Base-by-base conservation (phyloP, 2,888 invertebrate genomes). In the Geotrupes spiniger region DNA sequence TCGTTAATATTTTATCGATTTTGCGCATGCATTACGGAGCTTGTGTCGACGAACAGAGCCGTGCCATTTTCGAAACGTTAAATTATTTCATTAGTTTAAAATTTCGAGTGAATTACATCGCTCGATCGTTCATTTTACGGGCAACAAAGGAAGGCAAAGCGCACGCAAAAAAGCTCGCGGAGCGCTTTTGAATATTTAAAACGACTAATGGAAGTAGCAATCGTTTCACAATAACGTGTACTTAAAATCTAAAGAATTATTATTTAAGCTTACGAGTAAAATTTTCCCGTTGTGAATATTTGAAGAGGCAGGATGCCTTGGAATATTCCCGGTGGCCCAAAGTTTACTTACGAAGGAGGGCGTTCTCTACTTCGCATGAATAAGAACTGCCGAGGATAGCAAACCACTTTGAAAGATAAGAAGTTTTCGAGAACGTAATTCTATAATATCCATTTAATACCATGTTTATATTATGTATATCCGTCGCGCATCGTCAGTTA, bases 231-330 rank as follows among this genome's bases (percentile, higher is more conserved):
- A 33, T 8, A 33, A 33, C 33, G 33, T 33, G 33, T 33, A 33
- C 33, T 33, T 33, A 33, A 33, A 33, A 12, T 33, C 12, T 44
- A 60, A 56, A 57, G 51, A 61, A 60, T 59, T 58, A 59, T 58
- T 60, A 64, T 60, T 63, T 62, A 60, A 57, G 52, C 33, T 12
- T 15, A 15, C 29, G 15, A 33, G 33, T 8, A 33, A 33, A 33
- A 33, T 33, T 33, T 33, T 12, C 33, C 33, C 14, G 9, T 10
- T 58, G 56, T 64, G 61, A 66, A 65, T 64, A 64, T 62, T 65
- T 64, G 52, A 63, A 53, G 49, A 56, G 51, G n/a, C 47, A 51
- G 52, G 53, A 62, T 59, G 60, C 21, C 58, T 57, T 43, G 54
- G 46, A 51, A 40, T 53, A 58, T 58, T 59, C 61, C 60, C 58